A percentile compares a stretch with the other conserved stretches of the same genome.
Conservation (phyloP, 2,113 vertebrate genomes). For the Colistium nudipinnis region DNA sequence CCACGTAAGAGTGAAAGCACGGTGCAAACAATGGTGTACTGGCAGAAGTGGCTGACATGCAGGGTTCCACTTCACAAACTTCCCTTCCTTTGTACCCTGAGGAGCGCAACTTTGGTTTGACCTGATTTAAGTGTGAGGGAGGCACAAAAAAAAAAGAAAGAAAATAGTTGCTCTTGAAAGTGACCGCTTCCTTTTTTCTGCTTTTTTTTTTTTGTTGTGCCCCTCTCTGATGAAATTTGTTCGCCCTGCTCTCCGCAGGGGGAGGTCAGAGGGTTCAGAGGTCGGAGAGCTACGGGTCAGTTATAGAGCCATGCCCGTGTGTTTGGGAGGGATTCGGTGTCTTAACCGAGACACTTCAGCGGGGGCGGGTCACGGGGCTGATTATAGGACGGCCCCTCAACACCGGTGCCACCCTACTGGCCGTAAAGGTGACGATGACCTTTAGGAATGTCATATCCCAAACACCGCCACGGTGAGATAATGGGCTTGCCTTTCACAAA, state of each 20-base stretch:
- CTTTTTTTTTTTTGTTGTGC: too few species aligned
- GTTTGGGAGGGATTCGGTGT: conserved; percentile 37
- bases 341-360: conserved; percentile 34
- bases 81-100: conserved; percentile 47
- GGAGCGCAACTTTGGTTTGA: conserved; percentile 63
- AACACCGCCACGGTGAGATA: conserved; percentile 55
- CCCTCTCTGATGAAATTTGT: conserved; percentile 31
- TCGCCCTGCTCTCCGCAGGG: conserved; percentile 35
- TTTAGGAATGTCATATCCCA: conserved; percentile 63
- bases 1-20: conserved; percentile 42
- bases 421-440: conserved; percentile 58
- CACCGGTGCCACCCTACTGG: conserved; percentile 33
- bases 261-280: conserved; percentile 46
- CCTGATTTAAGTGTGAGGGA: conserved; percentile 50
- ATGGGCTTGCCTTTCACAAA: conserved; percentile 49
- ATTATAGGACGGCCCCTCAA: conserved; percentile 51
- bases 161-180: conserved; percentile 45
- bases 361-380: conserved; percentile 50
- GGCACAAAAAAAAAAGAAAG: conserved; percentile 30
- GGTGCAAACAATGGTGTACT: conserved; percentile 39
- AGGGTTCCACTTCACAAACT: conserved; percentile 58
- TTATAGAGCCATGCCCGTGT: conserved; percentile 20
- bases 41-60: conserved; percentile 50
- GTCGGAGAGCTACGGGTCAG: conserved; percentile 36
- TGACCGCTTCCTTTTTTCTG: conserved; percentile 51